Evolutionary conservation across 2,888 invertebrate species (phyloP).

Genomic region (Dascillus cervinus): DNA sequence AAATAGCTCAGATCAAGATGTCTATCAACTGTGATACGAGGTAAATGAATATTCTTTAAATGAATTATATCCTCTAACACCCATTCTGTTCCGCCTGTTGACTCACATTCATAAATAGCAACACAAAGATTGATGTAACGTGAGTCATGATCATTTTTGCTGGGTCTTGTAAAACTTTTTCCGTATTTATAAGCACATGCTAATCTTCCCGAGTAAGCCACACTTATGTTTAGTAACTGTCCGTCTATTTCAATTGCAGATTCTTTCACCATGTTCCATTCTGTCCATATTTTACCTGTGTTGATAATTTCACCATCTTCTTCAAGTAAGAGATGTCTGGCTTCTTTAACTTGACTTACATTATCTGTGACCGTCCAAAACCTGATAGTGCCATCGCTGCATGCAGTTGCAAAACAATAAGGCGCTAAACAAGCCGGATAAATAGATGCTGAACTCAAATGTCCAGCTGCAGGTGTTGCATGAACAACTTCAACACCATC

Average conservation of each 20-base stretch:
- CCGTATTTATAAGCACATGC: conserved; percentile 96
- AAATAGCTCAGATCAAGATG: conserved; percentile 77
- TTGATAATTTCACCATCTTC: conserved; percentile 36
- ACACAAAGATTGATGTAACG: conserved; percentile 87
- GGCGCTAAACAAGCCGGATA: conserved; percentile 99
- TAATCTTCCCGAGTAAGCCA: conserved; percentile 94
- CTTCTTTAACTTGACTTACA: conserved; percentile 26
- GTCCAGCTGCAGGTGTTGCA: conserved; percentile 93
- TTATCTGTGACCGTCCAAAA: conserved; percentile 62
- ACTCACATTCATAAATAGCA: conserved; percentile 98
- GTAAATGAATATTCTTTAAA: conserved; percentile 83
- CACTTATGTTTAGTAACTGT: conserved; percentile 86
- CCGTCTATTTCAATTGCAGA: conserved; percentile 58
- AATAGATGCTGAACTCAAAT: conserved; percentile 93
- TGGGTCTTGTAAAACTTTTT: conserved; percentile 77
- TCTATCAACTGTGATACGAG: conserved; percentile 71
- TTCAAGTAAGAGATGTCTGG: conserved; percentile 32
- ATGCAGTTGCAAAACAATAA: conserved; percentile 91
- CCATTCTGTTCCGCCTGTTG: conserved; percentile 94
- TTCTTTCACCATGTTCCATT: conserved; percentile 46
- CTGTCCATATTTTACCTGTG: conserved; percentile 38
- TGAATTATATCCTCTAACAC: conserved; percentile 92
- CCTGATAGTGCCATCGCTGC: conserved; percentile 84
- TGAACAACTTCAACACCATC: conserved; percentile 88
- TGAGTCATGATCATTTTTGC: conserved; percentile 66